Evolutionary conservation across 2,113 vertebrate genomes (phyloP).

Genomic region (Pristiophorus japonicus): DNA sequence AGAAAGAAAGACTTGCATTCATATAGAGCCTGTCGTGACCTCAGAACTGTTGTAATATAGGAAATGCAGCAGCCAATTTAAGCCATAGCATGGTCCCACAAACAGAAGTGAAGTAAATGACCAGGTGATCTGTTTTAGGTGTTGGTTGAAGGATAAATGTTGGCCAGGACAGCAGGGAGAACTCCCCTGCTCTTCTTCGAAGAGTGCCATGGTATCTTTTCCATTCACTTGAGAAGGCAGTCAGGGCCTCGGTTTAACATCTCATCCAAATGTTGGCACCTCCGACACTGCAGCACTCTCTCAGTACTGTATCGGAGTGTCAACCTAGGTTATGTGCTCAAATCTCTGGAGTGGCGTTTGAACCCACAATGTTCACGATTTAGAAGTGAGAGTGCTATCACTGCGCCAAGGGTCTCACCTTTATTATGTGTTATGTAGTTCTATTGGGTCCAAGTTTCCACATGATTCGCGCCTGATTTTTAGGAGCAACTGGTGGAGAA

Average conservation of each 20-base stretch:
- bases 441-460: too few species aligned
- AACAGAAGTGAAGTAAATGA: neutral
- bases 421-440: neutral
- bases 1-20: neutral
- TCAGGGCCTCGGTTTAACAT: neutral
- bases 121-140: neutral
- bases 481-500: too few species aligned
- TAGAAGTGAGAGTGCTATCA: neutral
- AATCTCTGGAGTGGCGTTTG: neutral
- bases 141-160: neutral
- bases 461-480: too few species aligned
- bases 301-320: neutral
- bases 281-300: neutral
- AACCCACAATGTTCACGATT: neutral
- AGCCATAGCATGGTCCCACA: neutral
- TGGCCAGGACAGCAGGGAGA: neutral
- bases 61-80: neutral
- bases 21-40: neutral
- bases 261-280: neutral
- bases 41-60: neutral
- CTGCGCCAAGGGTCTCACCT: neutral
- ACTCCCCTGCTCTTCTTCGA: neutral
- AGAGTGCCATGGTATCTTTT: neutral
- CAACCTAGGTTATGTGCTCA: neutral
- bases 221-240: too few species aligned